Conservation (phyloP, 2,113 vertebrate species). For the Indicator maculatus region DNA sequence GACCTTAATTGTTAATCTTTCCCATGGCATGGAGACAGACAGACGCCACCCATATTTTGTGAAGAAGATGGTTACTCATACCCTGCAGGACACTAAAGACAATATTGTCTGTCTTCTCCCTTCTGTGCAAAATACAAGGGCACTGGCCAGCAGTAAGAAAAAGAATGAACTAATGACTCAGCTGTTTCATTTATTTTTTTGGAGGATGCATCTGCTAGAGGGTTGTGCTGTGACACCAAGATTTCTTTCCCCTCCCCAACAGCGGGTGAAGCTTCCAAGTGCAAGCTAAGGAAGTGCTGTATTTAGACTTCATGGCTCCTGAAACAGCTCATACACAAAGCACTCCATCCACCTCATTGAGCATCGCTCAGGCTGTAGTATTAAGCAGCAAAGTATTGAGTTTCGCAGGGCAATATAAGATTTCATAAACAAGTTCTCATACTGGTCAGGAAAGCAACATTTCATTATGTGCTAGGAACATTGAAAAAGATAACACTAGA, state of each 20-base stretch:
- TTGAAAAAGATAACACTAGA: neutral
- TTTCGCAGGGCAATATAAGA: constrained; percentile 10
- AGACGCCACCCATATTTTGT: constrained; percentile 10
- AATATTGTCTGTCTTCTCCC: constrained; percentile 36
- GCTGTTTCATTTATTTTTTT: constrained; percentile 11
- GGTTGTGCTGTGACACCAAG: accelerated
- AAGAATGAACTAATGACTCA: neutral
- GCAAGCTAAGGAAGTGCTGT: neutral
- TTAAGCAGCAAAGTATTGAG: neutral
- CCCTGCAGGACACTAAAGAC: constrained; percentile 45
- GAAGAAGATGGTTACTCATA: constrained; percentile 1
- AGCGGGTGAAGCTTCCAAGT: neutral
- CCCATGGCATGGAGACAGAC: constrained; percentile 51
- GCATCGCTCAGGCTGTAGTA: neutral
- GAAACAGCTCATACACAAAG: constrained; percentile 41
- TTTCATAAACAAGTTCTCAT: constrained; percentile 58
- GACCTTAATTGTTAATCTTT: constrained; percentile 60
- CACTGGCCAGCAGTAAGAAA: neutral
- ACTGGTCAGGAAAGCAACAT: neutral
- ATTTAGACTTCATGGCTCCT: neutral
- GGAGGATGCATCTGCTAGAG: neutral
- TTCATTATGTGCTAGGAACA: neutral
- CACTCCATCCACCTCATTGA: neutral
- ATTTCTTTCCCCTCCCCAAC: neutral
- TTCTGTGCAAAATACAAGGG: neutral